A percentile compares a stretch with the other conserved stretches of the same genome.
These are phyloP conservation scores for Nasonia longicornis DNA, from an alignment of 1,140 invertebrate genomes.

Conservation along the genomic window DNA sequence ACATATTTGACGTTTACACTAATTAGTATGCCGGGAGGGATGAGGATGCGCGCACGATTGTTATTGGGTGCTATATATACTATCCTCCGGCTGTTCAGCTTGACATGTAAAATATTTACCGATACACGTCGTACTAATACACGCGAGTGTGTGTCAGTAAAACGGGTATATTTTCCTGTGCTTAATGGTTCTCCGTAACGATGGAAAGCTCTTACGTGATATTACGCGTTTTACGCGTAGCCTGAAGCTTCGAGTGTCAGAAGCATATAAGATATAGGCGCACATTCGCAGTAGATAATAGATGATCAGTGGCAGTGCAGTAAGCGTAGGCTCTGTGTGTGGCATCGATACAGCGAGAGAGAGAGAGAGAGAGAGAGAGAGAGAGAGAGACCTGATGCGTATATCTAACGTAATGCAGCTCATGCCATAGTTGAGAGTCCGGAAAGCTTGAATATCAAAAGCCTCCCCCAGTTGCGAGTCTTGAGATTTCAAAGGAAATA, in stretches of 20 bases:
- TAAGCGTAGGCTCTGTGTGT: background rate
- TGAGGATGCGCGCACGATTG: background rate
- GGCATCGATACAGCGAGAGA: background rate
- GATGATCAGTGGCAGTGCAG: background rate
- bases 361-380: no score
- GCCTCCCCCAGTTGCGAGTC: background rate
- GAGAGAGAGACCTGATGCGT: no score
- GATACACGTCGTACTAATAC: no score
- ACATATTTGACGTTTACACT: background rate
- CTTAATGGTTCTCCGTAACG: no score
- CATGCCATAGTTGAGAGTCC: background rate
- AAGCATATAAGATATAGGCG: background rate
- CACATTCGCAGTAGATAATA: background rate
- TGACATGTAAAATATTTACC: no score
- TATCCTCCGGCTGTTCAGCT: no score
- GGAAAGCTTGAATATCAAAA: conserved; percentile 27
- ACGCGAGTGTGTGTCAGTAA: no score
- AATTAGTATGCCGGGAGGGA: background rate
- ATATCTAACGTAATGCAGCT: background rate
- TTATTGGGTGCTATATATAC: background rate
- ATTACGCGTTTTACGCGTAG: no score
- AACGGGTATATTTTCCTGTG: no score
- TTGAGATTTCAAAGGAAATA: conserved; percentile 30
- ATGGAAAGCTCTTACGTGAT: no score
- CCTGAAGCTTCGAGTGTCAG: background rate